Base-by-base conservation (phyloP, 1,140 invertebrate species). In the Tenebrio molitor region DNA sequence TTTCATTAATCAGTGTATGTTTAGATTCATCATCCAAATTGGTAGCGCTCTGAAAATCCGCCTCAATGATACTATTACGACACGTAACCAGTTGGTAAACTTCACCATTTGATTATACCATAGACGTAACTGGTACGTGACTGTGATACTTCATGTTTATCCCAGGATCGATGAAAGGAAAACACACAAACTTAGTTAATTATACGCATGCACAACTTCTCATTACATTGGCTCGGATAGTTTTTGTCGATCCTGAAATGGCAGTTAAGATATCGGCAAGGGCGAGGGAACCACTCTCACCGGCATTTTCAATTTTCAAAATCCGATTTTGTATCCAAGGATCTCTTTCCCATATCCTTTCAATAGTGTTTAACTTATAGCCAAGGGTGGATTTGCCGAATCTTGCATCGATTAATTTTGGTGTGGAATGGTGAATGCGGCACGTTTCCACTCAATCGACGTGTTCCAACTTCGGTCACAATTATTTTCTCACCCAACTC, bases 181-280 rank as follows among this genome's bases (percentile, higher is more conserved):
- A 65, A 65, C 19, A 65, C 39, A 65, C 63, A 65, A 65, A 65
- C 63, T 65, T 65, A 65, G 63, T 39, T 65, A 65, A 65, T 65
- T 65, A 65, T 44, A 65, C 63, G 63, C 63, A 65, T 65, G 63
- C 63, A 65, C 63, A 65, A 44, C 7, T 44, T 65, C 63, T 65
- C 63, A 65, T 65, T 65, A 65, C 33, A 65, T 41, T 39, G 15
- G 5, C 21, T 36, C 25, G 62, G 33, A 44, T 41, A 65, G 63
- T 65, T 65, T 65, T 65, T 65, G 63, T 25, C 50, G 23, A 58
- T 58, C 12, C 10, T 58, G 50, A 29, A 58, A 58, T 58, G 50
- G 46, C 36, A 39, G 36, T 53, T 53, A 25, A 19, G 46, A 53
- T 53, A 53, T 53, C 17, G 46, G 21, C 3, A n/a, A 50, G 17